These are phyloP conservation scores for Thomomys bottae DNA, from an alignment of 2,113 vertebrate species.

Conservation along the genomic window DNA sequence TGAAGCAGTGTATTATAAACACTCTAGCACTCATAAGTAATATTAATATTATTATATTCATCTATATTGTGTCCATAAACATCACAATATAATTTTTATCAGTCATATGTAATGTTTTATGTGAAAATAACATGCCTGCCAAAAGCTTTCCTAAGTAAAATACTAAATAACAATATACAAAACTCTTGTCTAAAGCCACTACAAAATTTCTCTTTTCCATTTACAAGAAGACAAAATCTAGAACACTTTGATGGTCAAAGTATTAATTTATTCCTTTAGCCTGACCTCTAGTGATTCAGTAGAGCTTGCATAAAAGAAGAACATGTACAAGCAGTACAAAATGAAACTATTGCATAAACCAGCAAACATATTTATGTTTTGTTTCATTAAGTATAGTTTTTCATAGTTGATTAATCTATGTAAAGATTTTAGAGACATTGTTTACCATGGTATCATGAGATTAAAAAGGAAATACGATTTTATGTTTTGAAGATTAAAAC, in stretches of 20 bases:
- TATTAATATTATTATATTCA: not conserved
- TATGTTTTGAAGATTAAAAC: not conserved
- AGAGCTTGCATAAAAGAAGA: not conserved
- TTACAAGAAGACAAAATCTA: constrained; percentile 22
- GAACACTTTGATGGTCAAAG: not conserved
- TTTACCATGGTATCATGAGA: not conserved
- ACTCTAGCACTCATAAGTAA: not conserved
- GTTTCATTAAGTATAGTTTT: constrained; percentile 15
- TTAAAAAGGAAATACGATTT: not conserved
- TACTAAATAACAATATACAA: not conserved
- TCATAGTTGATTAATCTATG: not conserved
- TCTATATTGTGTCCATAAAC: not conserved
- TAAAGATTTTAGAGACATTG: not conserved
- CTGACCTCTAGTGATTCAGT: not conserved
- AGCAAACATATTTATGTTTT: not conserved
- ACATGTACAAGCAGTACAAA: not conserved
- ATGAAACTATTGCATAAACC: not conserved
- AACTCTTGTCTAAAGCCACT: not conserved
- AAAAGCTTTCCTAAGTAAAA: no score
- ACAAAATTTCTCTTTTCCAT: not conserved
- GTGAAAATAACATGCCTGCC: no score
- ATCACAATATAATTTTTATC: not conserved
- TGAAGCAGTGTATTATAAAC: not conserved
- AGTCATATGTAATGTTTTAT: no score
- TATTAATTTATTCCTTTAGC: not conserved